These are phyloP conservation scores for Trogon melanurus DNA, from an alignment of 2,113 vertebrate genomes.

Conservation along the genomic window DNA sequence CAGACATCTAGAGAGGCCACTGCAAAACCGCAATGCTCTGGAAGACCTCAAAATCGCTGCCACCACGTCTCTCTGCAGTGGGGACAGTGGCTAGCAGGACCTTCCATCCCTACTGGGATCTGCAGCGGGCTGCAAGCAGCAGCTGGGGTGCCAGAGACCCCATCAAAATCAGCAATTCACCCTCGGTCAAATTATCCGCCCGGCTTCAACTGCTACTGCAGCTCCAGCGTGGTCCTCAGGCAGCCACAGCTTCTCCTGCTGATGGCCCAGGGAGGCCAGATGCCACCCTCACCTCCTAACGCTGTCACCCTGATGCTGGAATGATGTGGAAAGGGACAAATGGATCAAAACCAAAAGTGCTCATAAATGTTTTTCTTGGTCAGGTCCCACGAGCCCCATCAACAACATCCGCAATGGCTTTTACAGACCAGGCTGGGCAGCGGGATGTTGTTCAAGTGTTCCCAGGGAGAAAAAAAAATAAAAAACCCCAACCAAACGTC, in stretches of 20 bases:
- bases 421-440: constrained; percentile 5
- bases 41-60: neutral
- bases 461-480: neutral
- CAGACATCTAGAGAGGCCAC: neutral
- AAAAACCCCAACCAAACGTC: neutral
- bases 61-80: neutral
- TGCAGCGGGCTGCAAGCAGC: neutral
- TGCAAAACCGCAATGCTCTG: neutral
- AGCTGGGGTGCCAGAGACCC: accelerated
- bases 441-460: neutral
- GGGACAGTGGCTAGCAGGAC: neutral
- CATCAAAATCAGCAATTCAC: accelerated
- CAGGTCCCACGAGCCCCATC: constrained; percentile 5
- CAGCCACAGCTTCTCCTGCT: neutral
- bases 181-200: neutral
- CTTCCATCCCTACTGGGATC: neutral
- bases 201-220: neutral
- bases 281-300: neutral
- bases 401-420: constrained; percentile 9
- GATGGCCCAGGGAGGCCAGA: accelerated
- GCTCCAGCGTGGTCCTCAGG: accelerated
- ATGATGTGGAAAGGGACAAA: neutral
- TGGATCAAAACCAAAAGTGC: neutral
- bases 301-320: neutral
- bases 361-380: neutral